These are phyloP conservation scores for Garrulus glandarius DNA, from an alignment of 2,797 vertebrate genomes.

Conservation along the genomic window DNA sequence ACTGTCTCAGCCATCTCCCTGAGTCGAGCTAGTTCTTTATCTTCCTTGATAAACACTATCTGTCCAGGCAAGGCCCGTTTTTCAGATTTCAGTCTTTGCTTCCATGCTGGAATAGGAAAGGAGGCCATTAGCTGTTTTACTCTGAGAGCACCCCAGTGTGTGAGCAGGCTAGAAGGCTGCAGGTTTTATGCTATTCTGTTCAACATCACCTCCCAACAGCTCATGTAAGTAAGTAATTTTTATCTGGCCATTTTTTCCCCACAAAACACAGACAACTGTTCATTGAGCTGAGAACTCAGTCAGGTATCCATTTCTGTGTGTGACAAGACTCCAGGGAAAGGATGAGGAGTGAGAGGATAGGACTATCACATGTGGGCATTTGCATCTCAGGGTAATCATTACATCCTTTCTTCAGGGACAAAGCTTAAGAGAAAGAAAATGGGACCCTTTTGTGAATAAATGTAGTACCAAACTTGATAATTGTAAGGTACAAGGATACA, in stretches of 20 bases:
- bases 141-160: background rate
- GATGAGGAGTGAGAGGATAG: background rate
- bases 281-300: background rate
- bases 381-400: background rate
- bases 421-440: background rate
- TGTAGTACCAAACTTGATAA: background rate
- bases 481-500: background rate
- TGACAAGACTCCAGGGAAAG: background rate
- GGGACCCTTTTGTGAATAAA: background rate
- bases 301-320: background rate
- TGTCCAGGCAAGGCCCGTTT: conserved; percentile 10
- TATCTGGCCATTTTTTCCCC: background rate
- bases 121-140: background rate
- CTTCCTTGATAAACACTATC: conserved; percentile 32
- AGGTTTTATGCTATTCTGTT: background rate
- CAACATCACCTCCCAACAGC: background rate
- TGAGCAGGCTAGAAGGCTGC: background rate
- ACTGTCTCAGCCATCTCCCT: conserved; percentile 44
- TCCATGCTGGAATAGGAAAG: conserved; percentile 63
- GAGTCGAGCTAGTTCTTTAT: conserved; percentile 68
- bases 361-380: background rate
- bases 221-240: background rate
- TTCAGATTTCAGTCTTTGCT: conserved; percentile 29
- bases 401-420: background rate
- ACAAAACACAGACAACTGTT: background rate